These are phyloP conservation scores for Selenia dentaria DNA, from an alignment of 2,888 invertebrate genomes.

Conservation along the genomic window DNA sequence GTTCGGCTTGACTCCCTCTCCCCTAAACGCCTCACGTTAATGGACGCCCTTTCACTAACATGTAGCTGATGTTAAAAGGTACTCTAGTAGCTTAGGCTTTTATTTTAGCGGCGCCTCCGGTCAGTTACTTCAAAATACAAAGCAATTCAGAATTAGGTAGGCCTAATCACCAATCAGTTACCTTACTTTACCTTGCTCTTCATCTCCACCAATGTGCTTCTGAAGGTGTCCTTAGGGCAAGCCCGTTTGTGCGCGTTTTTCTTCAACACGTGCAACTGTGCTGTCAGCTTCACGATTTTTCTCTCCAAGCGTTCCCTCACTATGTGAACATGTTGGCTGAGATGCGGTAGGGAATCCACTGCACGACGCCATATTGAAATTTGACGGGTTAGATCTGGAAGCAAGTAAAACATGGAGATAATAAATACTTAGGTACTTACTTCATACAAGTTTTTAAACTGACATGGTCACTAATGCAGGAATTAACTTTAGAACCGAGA, in stretches of 20 bases:
- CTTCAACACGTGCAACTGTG: constrained; percentile 82
- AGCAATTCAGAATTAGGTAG: no score
- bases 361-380: constrained; percentile 92
- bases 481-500: no score
- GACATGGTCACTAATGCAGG: no score
- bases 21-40: no score
- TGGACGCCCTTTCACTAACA: no score
- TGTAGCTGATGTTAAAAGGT: no score
- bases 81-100: no score
- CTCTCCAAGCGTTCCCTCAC: constrained; percentile 89
- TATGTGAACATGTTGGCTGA: constrained; percentile 90
- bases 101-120: no score
- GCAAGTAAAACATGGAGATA: neutral
- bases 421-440: no score
- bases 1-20: no score
- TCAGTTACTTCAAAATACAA: no score
- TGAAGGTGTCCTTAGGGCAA: constrained; percentile 75
- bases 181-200: constrained; percentile 76
- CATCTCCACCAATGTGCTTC: constrained; percentile 87
- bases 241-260: constrained; percentile 37
- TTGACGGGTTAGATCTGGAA: constrained; percentile 89
- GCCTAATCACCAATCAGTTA: neutral
- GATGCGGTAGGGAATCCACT: constrained; percentile 89
- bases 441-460: no score
- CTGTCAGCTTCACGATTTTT: constrained; percentile 87